Base-by-base conservation (phyloP, 2,888 invertebrate species). In the Coecobrya sp. region DNA sequence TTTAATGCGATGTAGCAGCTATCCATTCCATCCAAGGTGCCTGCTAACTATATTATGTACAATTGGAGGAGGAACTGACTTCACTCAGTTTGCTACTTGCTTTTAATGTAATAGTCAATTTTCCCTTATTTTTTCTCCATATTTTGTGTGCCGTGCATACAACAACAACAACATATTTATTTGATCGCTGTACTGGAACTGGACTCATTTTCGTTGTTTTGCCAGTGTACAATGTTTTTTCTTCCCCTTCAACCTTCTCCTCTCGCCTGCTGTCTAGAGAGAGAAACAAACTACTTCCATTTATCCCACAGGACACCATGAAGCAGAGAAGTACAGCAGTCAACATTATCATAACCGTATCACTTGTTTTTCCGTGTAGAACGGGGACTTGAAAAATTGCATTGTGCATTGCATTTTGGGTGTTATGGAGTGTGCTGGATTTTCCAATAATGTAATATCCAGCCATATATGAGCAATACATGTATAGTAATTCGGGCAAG, bases 361-460 rank as follows among this genome's bases (percentile, higher is more conserved):
- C 45, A 73, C 45, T 73, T 45, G 76, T 76, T 76, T 76, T 49
- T 76, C 16, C 13, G 81, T 55, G 55, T 81, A 81, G 55, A 81
- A 55, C 30, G 55, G 27, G 81, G 81, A 81, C 52, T 81, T 55
- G 52, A 81, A 55, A 45, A 81, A 81, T 81, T 55, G 81, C 81
- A 81, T 81, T 81, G 55, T 81, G 30, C 81, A 81, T 52, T 27
- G 81, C 27, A 76, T 76, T 76, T 76, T 62, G 7, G 3, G 27
- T 68, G 30, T n/a, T n/a, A n/a, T 68, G 36, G 36, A 70, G 13
- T 73, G 19, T 16, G 19, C 42, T 42, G 8, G 19, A 11, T n/a
- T 16, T 19, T 19, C n/a, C 25, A 65, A 10, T 10, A 4, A 36
- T 70, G 36, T n/a, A n/a, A 45, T 73, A 45, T 73, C 13, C 73